These are phyloP conservation scores for Pristionchus fissidentatus DNA, from an alignment of 2,888 invertebrate species.

Conservation along the genomic window DNA sequence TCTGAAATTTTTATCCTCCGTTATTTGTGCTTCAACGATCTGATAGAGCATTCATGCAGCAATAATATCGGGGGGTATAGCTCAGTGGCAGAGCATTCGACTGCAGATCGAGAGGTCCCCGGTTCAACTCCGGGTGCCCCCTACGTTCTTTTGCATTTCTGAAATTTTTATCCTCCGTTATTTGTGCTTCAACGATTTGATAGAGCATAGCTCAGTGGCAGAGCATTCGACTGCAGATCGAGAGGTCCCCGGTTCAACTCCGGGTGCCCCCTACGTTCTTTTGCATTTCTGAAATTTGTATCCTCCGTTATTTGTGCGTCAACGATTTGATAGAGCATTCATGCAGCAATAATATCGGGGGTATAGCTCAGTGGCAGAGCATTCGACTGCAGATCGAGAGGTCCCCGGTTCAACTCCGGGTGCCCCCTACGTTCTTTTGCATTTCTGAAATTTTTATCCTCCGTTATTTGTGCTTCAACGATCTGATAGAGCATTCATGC, in stretches of 20 bases:
- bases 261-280: constrained; percentile 64
- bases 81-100: constrained; percentile 75
- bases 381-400: constrained; percentile 75
- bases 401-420: constrained; percentile 73
- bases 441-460: too few relatives aligned
- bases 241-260: constrained; percentile 74
- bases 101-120: constrained; percentile 75
- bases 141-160: constrained; percentile 57
- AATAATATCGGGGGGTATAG: constrained; percentile 73
- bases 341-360: too few relatives aligned
- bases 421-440: constrained; percentile 61
- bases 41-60: too few relatives aligned
- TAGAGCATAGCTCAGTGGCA: constrained; percentile 75
- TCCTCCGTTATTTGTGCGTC: too few relatives aligned
- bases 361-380: constrained; percentile 75
- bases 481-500: too few relatives aligned
- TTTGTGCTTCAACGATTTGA: too few relatives aligned
- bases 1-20: too few relatives aligned
- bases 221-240: constrained; percentile 75
- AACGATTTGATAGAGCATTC: too few relatives aligned
- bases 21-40: too few relatives aligned
- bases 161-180: too few relatives aligned
- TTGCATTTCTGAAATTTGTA: too few relatives aligned
- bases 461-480: too few relatives aligned
- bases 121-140: constrained; percentile 72